Evolutionary conservation across 2,113 vertebrate genomes (phyloP), one percentile per base, ranked within the genome.

Genomic region (Thomomys bottae): DNA sequence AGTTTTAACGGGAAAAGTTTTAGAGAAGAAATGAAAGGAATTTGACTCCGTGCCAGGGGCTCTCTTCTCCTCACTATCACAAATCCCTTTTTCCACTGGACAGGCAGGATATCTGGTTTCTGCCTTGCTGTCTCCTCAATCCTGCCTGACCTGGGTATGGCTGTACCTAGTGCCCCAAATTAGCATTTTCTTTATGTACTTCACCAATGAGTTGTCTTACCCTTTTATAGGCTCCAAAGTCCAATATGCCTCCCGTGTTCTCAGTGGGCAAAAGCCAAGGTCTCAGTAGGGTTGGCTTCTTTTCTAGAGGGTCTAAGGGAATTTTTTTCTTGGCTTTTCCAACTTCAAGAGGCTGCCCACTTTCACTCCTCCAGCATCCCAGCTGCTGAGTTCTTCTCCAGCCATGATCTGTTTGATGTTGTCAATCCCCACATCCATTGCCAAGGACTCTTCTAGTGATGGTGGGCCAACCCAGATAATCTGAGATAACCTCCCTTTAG

Each of bases 401-500:
- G 38, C 68, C 38, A 30, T 42, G 42, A 8, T 40, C 40, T 87
- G 54, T 64, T 36, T 88, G 63, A 10, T 38, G 11, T 49, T 84
- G 36, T 87, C 32, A 68, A 3, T 45, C 78, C 36, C 42, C 6
- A 40, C 34, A 89, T 77, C 36, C 63, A 32, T 68, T 84, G 89
- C 61, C 78, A 73, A 95, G 34, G 70, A 67, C 61, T 28, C 5
- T 36, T 26, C 20, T 75, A 26, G 66, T 75, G 34, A 24, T 54
- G 61, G n/a, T 38, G 38, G 20, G 2, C 70, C 73, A 28, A 21
- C 18, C 40, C 61, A 54, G 32, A 30, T 66, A 88, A 75, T 40
- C 70, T 12, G 66, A 32, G 59, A 40, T 85, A 54, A 85, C 63
- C 34, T 84, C 34, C 45, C n/a, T 68, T 89, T 82, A 91, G 61